Evolutionary conservation across 2,113 vertebrate genomes (phyloP).

Genomic region (Empidonax alnorum): DNA sequence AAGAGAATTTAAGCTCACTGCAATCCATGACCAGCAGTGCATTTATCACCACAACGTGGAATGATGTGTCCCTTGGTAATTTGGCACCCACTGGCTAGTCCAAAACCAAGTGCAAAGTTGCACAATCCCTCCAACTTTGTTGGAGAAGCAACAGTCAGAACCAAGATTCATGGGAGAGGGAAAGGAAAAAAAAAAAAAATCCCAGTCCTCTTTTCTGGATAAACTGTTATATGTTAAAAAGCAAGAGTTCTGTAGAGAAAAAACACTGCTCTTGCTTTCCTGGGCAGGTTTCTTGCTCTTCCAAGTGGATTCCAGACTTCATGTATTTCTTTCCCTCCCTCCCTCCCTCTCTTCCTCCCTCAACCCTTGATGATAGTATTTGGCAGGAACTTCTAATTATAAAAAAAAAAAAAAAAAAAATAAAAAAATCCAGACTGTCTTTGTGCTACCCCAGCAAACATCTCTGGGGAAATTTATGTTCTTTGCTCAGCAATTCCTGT

Average conservation of each 20-base stretch:
- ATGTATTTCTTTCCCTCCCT: background rate
- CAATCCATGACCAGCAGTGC: background rate
- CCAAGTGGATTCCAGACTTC: conserved; percentile 25
- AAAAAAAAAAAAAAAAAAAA: background rate
- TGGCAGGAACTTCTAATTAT: conserved; percentile 66
- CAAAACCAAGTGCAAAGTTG: conserved; percentile 56
- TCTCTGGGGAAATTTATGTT: conserved; percentile 63
- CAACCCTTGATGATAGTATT: conserved; percentile 19
- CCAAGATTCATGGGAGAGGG: background rate
- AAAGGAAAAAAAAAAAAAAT: background rate
- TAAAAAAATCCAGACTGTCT: conserved; percentile 41
- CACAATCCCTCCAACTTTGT: conserved; percentile 44
- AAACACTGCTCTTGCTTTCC: background rate
- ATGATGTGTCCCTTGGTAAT: conserved; percentile 50
- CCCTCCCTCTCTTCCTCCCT: background rate
- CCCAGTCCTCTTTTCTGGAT: conserved; percentile 4
- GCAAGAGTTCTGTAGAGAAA: background rate
- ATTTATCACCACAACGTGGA: conserved; percentile 2
- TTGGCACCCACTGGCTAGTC: conserved; percentile 10
- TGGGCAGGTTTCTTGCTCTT: conserved; percentile 19
- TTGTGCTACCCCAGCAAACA: conserved; percentile 53
- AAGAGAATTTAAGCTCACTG: background rate
- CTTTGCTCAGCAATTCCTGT: conserved; percentile 70
- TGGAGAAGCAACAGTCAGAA: conserved; percentile 19
- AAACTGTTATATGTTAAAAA: conserved; percentile 10